Conservation (phyloP, 1,140 invertebrate genomes). For the Diabrotica undecimpunctata region DNA sequence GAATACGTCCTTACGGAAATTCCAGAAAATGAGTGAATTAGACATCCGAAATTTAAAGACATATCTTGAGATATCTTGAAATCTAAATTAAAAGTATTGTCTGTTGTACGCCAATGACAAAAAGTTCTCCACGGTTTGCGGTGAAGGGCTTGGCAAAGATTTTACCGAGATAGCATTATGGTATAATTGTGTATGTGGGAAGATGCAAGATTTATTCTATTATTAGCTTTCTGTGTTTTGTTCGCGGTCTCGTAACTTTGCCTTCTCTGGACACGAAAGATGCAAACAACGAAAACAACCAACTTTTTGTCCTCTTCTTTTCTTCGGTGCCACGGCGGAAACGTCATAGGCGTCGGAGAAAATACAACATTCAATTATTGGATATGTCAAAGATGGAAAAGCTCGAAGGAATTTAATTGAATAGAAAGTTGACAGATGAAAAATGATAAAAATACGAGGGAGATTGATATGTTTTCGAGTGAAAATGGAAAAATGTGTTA, state of each 20-base stretch:
- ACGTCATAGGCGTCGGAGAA: not conserved
- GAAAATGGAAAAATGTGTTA: too few relatives aligned
- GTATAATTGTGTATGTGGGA: conserved; percentile 16
- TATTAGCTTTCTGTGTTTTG: conserved; percentile 16
- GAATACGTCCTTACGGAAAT: too few relatives aligned
- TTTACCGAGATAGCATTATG: conserved; percentile 13
- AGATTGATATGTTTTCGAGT: too few relatives aligned
- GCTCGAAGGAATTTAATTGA: too few relatives aligned
- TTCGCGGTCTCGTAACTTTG: conserved; percentile 14
- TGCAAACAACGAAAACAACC: conserved; percentile 7
- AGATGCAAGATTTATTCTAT: conserved; percentile 19
- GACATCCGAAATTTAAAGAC: too few relatives aligned
- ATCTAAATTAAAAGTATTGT: too few relatives aligned
- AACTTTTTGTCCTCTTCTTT: conserved; percentile 4
- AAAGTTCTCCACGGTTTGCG: conserved; percentile 1
- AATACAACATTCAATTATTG: not conserved
- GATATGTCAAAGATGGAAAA: not conserved
- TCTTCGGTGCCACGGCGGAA: not conserved
- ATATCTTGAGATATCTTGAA: too few relatives aligned
- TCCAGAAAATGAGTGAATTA: too few relatives aligned
- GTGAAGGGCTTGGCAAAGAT: conserved; percentile 20
- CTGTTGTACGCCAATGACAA: not conserved
- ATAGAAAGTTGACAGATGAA: too few relatives aligned
- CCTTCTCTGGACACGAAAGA: conserved; percentile 4
- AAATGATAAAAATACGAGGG: too few relatives aligned